Conservation (phyloP, 2,113 vertebrate species). For the Bufo bufo region DNA sequence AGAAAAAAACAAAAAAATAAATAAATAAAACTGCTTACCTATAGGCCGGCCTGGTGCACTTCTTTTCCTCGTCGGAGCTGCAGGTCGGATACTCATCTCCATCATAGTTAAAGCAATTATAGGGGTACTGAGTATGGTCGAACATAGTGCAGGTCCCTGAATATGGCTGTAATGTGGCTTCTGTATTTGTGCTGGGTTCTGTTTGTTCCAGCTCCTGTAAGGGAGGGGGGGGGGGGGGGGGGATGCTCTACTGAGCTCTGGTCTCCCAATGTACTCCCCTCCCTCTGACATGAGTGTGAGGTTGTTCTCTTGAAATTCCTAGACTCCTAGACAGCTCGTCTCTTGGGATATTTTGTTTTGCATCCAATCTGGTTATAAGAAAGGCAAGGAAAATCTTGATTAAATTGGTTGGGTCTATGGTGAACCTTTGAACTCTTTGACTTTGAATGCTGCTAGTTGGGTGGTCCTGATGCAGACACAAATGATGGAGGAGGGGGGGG, state of each 20-base stretch:
- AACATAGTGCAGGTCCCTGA: slow-evolving; percentile 78
- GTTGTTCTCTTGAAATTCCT: slow-evolving; percentile 63
- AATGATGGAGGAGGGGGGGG: slow-evolving; percentile 46
- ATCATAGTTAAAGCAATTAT: slow-evolving; percentile 97
- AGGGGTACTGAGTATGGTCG: slow-evolving; percentile 93
- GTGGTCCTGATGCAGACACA: slow-evolving; percentile 74
- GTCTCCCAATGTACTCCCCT: slow-evolving; percentile 64
- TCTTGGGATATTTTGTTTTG: slow-evolving; percentile 53
- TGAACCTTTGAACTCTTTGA: slow-evolving; percentile 68
- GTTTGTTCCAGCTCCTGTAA: slow-evolving; percentile 59
- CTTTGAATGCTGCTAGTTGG: slow-evolving; percentile 64
- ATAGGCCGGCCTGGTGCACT: slow-evolving; percentile 91
- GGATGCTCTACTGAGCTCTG: slow-evolving; percentile 68
- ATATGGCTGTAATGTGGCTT: slow-evolving; percentile 21
- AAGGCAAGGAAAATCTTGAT: slow-evolving; percentile 61
- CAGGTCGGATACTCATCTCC: slow-evolving; percentile 90
- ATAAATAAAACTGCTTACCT: slow-evolving; percentile 78
- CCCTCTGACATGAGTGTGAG: slow-evolving; percentile 62
- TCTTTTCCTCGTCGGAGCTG: slow-evolving; percentile 89
- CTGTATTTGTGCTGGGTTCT: slow-evolving; percentile 22
- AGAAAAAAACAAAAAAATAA: not conserved
- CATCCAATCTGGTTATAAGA: slow-evolving; percentile 60
- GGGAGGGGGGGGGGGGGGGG: slow-evolving; percentile 60
- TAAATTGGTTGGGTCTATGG: slow-evolving; percentile 59
- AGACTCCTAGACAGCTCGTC: slow-evolving; percentile 56